Conservation (phyloP, 2,888 invertebrate genomes). For the Leucania comma region DNA sequence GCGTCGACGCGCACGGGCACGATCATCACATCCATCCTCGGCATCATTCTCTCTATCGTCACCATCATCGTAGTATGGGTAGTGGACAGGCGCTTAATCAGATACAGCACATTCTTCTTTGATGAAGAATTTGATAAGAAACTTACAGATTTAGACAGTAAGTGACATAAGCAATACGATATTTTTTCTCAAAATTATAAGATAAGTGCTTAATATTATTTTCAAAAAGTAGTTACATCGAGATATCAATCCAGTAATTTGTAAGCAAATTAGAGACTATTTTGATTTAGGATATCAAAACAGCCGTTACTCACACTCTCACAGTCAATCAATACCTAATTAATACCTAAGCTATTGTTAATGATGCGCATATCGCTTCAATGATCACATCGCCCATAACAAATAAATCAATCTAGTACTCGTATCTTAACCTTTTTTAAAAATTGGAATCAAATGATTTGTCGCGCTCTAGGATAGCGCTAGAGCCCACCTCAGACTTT, state of each 20-base stretch:
- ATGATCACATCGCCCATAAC: background rate
- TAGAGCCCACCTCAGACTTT: too few species aligned
- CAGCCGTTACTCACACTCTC: too few species aligned
- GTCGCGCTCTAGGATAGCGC: too few species aligned
- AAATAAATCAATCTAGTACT: too few species aligned
- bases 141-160: conserved; percentile 92
- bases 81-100: conserved; percentile 90
- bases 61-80: conserved; percentile 93
- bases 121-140: conserved; percentile 90
- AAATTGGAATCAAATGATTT: too few species aligned
- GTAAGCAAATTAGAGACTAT: too few species aligned
- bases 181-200: too few species aligned
- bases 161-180: conserved; percentile 66
- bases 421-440: too few species aligned
- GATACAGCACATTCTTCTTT: conserved; percentile 95
- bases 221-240: too few species aligned
- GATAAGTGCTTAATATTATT: too few species aligned
- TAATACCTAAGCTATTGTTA: conserved; percentile 6
- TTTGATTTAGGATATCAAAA: too few species aligned
- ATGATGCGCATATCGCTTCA: background rate
- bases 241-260: too few species aligned
- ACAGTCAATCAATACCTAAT: conserved; percentile 2
- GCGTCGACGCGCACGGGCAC: conserved; percentile 94
- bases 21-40: conserved; percentile 93
- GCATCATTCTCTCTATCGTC: conserved; percentile 93